phyloP scores from a whole-genome alignment of 1,140 invertebrate species.

The Papilio xuthus region DNA sequence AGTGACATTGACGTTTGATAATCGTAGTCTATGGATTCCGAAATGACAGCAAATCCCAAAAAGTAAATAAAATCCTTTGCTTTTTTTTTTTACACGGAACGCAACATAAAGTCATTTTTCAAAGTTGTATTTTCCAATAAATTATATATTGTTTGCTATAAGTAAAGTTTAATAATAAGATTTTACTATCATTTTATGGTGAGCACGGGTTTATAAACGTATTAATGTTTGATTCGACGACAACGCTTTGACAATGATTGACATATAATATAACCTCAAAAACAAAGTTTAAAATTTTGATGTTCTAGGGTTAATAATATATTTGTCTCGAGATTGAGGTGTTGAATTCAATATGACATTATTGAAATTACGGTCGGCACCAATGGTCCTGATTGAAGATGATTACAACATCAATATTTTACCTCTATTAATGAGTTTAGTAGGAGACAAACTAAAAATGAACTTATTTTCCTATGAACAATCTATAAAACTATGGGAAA shows the following conservation, averaged over 20 bases:
- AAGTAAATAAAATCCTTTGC: background rate
- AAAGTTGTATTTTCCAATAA: background rate
- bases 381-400: conserved; percentile 68
- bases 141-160: too few species aligned
- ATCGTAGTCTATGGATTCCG: background rate
- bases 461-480: conserved; percentile 73
- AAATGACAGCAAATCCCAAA: background rate
- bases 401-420: conserved; percentile 63
- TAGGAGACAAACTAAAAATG: conserved; percentile 50
- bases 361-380: conserved; percentile 62
- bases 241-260: background rate
- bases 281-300: background rate
- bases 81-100: background rate
- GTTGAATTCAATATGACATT: conserved; percentile 55
- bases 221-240: too few species aligned
- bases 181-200: too few species aligned
- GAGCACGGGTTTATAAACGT: too few species aligned
- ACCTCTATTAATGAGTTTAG: conserved; percentile 60
- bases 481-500: conserved; percentile 63
- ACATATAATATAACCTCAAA: conserved; percentile 1
- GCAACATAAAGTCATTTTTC: background rate
- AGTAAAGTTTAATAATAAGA: too few species aligned
- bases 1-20: background rate
- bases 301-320: background rate
- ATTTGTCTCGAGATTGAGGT: background rate